Percentiles rank a stretch among this genome's conserved stretches.
Evolutionary conservation across 2,797 vertebrate species (phyloP).

Genomic region (Peromyscus melanophrys): DNA sequence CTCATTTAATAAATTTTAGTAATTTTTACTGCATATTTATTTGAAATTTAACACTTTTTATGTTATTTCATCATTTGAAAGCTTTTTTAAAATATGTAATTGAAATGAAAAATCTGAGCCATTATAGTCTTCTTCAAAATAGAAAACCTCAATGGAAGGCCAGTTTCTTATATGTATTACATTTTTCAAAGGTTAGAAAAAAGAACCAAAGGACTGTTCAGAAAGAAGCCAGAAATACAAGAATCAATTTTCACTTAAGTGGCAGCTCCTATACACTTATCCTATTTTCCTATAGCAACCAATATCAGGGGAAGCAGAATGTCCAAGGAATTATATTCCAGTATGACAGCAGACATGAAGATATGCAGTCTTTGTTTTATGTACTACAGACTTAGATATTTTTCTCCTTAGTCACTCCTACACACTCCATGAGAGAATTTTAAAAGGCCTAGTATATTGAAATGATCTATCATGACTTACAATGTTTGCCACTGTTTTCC

Average conservation of each 20-base stretch:
- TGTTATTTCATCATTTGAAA: constrained; percentile 61
- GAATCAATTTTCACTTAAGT: constrained; percentile 57
- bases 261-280: constrained; percentile 27
- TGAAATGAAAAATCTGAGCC: constrained; percentile 43
- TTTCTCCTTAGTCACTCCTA: constrained; percentile 12
- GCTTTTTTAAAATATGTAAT: constrained; percentile 24
- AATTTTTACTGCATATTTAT: constrained; percentile 43
- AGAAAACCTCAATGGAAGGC: constrained; percentile 62
- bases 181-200: background rate
- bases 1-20: constrained; percentile 41
- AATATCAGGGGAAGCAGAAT: constrained; percentile 45
- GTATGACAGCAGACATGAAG: constrained; percentile 6
- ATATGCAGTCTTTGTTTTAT: background rate
- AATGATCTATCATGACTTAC: constrained; percentile 20
- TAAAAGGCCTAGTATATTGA: constrained; percentile 45
- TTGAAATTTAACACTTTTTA: constrained; percentile 38
- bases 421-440: constrained; percentile 36
- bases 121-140: constrained; percentile 65
- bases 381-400: background rate
- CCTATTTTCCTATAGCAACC: constrained; percentile 21
- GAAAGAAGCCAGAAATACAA: constrained; percentile 67
- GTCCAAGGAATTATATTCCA: constrained; percentile 44
- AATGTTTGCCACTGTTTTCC: constrained; percentile 29
- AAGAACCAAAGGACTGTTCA: background rate
- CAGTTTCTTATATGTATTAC: constrained; percentile 41